These are phyloP conservation scores for Echinops telfairi DNA, from an alignment of 2,113 vertebrate species.

Conservation along the genomic window DNA sequence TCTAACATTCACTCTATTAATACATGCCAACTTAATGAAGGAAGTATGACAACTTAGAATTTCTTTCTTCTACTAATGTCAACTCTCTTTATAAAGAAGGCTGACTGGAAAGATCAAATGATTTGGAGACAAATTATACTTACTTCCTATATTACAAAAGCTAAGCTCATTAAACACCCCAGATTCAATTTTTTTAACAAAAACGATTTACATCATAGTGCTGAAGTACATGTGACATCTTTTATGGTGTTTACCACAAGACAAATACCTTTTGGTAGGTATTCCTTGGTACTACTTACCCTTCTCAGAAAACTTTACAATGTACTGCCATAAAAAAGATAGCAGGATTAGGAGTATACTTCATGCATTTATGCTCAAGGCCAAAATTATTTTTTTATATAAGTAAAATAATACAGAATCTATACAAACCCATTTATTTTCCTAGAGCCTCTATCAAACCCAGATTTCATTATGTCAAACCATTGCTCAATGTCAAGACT, in stretches of 20 bases:
- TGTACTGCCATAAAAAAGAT: slow-evolving; percentile 13
- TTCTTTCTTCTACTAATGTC: neutral
- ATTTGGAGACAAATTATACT: neutral
- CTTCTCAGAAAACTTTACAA: neutral
- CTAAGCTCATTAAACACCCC: neutral
- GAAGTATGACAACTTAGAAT: neutral
- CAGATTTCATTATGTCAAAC: neutral
- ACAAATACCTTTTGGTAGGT: neutral
- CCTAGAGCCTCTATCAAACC: neutral
- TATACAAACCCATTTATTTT: neutral
- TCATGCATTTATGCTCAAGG: slow-evolving; percentile 20
- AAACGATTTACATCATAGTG: slow-evolving; percentile 6
- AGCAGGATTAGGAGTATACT: neutral
- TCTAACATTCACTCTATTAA: neutral
- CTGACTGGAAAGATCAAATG: neutral
- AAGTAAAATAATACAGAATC: neutral
- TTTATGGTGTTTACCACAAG: slow-evolving; percentile 36
- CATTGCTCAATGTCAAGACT: slow-evolving; percentile 39
- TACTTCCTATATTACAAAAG: neutral
- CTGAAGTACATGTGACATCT: neutral
- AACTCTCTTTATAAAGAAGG: neutral
- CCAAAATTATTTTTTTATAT: neutral
- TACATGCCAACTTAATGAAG: neutral
- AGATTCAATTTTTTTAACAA: neutral
- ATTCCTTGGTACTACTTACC: slow-evolving; percentile 5